phyloP scores from a whole-genome alignment of 2,888 invertebrate genomes.

The Pseudeuparius sepicola region DNA sequence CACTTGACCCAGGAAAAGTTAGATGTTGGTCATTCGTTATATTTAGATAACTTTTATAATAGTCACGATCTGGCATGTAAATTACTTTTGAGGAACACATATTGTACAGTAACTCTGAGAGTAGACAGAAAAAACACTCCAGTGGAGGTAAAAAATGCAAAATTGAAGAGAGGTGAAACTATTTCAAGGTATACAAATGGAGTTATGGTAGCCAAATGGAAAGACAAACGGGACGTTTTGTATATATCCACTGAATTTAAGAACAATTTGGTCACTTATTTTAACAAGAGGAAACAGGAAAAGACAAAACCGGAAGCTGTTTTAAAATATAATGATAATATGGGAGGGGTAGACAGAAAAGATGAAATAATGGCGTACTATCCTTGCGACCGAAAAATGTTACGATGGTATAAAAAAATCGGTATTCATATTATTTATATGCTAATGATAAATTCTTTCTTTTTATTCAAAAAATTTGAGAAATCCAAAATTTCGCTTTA shows the following conservation, averaged over 20 bases:
- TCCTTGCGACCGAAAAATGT: no score
- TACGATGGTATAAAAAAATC: no score
- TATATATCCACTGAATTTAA: slow-evolving; percentile 26
- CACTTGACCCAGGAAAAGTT: slow-evolving; percentile 19
- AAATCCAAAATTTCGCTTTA: no score
- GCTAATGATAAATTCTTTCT: no score
- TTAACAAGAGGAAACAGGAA: slow-evolving; percentile 17
- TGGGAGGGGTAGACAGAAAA: no score
- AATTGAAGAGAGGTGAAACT: slow-evolving; percentile 23
- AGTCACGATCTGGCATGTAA: slow-evolving; percentile 19
- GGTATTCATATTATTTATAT: no score
- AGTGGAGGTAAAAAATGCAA: slow-evolving; percentile 22
- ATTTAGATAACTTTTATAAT: slow-evolving; percentile 27
- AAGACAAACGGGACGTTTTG: no score
- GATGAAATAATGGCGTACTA: no score
- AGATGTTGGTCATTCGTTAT: slow-evolving; percentile 22
- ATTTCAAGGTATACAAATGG: slow-evolving; percentile 21
- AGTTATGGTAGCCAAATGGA: slow-evolving; percentile 29
- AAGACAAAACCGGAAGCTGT: slow-evolving; percentile 15
- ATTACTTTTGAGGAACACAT: slow-evolving; percentile 22
- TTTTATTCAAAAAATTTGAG: no score
- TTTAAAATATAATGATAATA: no score
- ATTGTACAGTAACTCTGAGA: slow-evolving; percentile 34
- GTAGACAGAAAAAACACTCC: slow-evolving; percentile 23
- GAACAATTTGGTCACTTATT: slow-evolving; percentile 19